These are phyloP conservation scores for Actinostola sp. DNA, from an alignment of 92 coral and sea anemone species.

Conservation along the genomic window DNA sequence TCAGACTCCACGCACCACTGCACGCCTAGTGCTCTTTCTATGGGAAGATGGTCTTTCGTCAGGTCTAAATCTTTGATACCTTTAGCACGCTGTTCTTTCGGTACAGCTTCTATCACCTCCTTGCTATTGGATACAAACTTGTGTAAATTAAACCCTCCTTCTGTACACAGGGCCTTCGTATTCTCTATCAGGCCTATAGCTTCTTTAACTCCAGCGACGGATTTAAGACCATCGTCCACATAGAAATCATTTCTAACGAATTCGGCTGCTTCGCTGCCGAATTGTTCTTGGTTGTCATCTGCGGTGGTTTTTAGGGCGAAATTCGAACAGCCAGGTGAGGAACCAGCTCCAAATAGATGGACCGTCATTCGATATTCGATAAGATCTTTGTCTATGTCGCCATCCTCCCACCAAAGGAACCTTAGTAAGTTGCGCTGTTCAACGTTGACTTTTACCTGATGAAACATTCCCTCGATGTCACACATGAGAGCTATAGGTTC, in stretches of 20 bases:
- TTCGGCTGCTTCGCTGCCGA: neutral
- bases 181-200: neutral
- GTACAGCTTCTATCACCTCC: no score
- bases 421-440: neutral
- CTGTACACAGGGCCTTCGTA: conserved; percentile 1
- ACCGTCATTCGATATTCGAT: neutral
- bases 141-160: no score
- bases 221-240: neutral
- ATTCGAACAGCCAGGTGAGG: conserved; percentile 6
- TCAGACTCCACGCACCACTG: no score
- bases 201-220: neutral
- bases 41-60: no score
- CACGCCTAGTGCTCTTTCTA: no score
- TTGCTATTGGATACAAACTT: no score
- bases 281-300: neutral
- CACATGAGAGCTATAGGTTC: conserved; percentile 12
- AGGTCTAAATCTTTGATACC: no score
- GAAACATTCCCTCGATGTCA: neutral
- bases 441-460: neutral
- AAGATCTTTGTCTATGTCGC: neutral
- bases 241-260: neutral
- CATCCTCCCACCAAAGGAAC: conserved; percentile 10
- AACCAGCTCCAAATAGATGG: conserved; percentile 9
- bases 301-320: conserved; percentile 6
- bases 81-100: no score